Percentiles rank a stretch among this genome's conserved stretches.
These are phyloP conservation scores for Zootoca vivipara DNA, from an alignment of 2,113 vertebrate species.

Conservation along the genomic window DNA sequence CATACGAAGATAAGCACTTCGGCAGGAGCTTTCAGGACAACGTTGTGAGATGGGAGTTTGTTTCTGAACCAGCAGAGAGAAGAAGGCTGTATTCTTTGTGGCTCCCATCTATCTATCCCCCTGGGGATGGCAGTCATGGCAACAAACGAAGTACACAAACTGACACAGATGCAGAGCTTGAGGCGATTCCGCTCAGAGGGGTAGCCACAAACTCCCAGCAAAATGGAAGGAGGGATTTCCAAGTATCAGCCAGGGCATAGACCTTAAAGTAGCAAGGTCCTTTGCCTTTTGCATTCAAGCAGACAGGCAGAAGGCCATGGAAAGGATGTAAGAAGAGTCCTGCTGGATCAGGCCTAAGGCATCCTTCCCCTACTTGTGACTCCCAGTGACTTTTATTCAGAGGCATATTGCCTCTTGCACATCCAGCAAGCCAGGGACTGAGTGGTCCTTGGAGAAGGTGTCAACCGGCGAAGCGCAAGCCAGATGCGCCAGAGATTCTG, in stretches of 20 bases:
- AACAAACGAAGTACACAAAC: slow-evolving; percentile 4
- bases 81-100: background rate
- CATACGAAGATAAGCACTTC: background rate
- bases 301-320: background rate
- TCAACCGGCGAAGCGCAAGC: too few relatives aligned
- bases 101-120: background rate
- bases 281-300: background rate
- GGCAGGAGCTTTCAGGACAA: background rate
- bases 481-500: too few relatives aligned
- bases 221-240: background rate
- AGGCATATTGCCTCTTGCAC: too few relatives aligned
- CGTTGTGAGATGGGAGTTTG: background rate
- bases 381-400: too few relatives aligned
- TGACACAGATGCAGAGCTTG: background rate
- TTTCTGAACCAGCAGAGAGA: background rate
- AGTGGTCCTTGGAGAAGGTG: too few relatives aligned
- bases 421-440: too few relatives aligned
- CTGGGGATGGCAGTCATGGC: background rate
- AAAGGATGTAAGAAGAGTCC: too few relatives aligned
- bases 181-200: background rate
- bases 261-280: background rate
- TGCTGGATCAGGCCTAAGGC: too few relatives aligned
- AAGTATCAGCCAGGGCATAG: background rate
- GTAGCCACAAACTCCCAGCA: background rate
- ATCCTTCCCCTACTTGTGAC: too few relatives aligned